phyloP scores from a whole-genome alignment of 2,888 invertebrate species.

The Hirtodrosophila confusa region DNA sequence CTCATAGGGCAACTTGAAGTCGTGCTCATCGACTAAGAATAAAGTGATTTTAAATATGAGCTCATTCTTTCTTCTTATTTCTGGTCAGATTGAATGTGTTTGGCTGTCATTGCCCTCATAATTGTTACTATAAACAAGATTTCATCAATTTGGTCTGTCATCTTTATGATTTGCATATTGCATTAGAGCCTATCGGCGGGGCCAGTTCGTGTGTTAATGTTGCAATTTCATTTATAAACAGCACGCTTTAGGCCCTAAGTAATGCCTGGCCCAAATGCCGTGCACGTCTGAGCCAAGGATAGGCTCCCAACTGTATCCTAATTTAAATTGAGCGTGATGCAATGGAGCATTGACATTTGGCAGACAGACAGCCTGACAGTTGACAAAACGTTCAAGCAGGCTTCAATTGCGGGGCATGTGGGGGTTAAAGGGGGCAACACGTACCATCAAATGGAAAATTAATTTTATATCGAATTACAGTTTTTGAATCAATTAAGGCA shows the following conservation, averaged over 20 bases:
- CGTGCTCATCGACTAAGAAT: too few relatives aligned
- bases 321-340: conserved; percentile 46
- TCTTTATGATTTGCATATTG: conserved; percentile 22
- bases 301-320: conserved; percentile 19
- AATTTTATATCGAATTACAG: conserved; percentile 60
- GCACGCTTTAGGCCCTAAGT: neutral
- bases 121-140: conserved; percentile 16
- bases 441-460: conserved; percentile 37
- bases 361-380: conserved; percentile 30
- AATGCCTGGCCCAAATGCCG: conserved; percentile 25
- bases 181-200: conserved; percentile 23
- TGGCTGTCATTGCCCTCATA: neutral
- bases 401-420: too few relatives aligned
- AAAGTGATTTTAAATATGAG: too few relatives aligned
- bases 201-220: conserved; percentile 24
- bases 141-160: neutral
- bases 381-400: neutral
- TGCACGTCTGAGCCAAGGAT: conserved; percentile 31
- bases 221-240: conserved; percentile 28
- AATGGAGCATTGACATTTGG: conserved; percentile 37
- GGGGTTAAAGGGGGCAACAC: conserved; percentile 4
- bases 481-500: conserved; percentile 65
- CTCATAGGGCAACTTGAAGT: too few relatives aligned
- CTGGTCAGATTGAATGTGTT: conserved; percentile 3
- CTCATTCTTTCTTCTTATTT: neutral